phyloP scores from a whole-genome alignment of 1,140 invertebrate genomes.

The Drosophila lowei region DNA sequence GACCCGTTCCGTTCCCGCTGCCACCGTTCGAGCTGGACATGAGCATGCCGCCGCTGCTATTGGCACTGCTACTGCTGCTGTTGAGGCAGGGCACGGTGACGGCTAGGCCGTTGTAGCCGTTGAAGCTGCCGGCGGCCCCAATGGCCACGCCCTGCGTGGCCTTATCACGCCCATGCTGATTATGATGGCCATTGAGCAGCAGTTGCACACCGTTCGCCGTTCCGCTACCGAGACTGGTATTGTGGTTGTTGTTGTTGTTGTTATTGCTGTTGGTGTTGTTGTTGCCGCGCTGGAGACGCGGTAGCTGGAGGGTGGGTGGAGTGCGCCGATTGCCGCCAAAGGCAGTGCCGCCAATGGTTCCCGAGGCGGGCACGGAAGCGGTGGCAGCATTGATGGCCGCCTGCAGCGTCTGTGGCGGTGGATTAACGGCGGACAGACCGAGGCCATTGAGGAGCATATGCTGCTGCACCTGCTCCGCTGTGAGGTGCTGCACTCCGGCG shows the following conservation, averaged over 20 bases:
- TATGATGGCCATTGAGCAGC: conserved; percentile 59
- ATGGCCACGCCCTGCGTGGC: conserved; percentile 32
- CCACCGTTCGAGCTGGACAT: not conserved
- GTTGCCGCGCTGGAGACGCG: conserved; percentile 53
- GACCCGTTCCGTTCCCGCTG: conserved; percentile 1
- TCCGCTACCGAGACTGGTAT: not conserved
- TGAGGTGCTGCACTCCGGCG: conserved; percentile 40
- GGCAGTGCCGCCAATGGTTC: conserved; percentile 1
- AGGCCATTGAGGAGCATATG: conserved; percentile 70
- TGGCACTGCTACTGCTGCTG: conserved; percentile 42
- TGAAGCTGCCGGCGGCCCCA: conserved; percentile 62
- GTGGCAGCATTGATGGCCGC: conserved; percentile 51
- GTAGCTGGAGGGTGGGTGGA: conserved; percentile 63
- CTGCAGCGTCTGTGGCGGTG: conserved; percentile 47
- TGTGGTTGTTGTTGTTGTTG: conserved; percentile 3
- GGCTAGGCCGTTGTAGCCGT: conserved; percentile 62
- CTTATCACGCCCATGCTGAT: conserved; percentile 35
- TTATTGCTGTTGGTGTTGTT: conserved; percentile 22
- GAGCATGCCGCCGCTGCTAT: conserved; percentile 32
- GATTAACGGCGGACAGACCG: conserved; percentile 71
- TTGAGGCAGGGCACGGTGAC: conserved; percentile 23
- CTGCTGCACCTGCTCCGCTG: conserved; percentile 69
- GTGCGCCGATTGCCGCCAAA: conserved; percentile 22
- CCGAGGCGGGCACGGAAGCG: conserved; percentile 7
- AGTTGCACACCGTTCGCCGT: conserved; percentile 47